Evolutionary conservation across 2,113 vertebrate genomes (phyloP).

Genomic region (Podarcis cretensis): DNA sequence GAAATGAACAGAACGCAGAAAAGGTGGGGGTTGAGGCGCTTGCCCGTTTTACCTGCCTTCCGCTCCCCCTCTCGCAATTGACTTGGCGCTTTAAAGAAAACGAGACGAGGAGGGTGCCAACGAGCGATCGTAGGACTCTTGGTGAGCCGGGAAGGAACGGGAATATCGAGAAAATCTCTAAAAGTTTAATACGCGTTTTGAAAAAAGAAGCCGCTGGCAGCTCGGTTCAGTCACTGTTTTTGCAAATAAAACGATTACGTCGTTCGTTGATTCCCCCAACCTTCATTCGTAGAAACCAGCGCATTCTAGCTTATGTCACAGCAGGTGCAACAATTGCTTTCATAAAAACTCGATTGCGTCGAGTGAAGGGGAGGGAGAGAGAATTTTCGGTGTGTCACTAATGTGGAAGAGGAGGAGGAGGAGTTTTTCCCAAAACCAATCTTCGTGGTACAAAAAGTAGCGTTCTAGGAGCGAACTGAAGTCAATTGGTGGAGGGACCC

Average conservation of each 20-base stretch:
- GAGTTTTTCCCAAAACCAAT: not conserved
- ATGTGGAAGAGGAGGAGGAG: too few species aligned
- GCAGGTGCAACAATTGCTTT: not conserved
- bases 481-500: too few species aligned
- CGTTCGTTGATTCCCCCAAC: not conserved
- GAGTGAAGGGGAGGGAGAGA: not conserved
- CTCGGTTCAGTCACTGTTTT: not conserved
- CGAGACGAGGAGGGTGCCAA: not conserved
- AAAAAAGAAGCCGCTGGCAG: not conserved
- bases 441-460: not conserved
- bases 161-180: not conserved
- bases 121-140: not conserved
- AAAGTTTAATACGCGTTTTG: not conserved
- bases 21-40: too few species aligned
- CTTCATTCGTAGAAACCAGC: not conserved
- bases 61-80: too few species aligned
- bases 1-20: conserved; percentile 10
- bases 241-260: not conserved
- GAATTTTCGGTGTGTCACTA: not conserved
- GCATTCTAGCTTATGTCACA: not conserved
- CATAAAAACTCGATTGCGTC: not conserved
- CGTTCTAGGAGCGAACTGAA: not conserved
- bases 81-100: not conserved
- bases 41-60: not conserved
- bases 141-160: not conserved